phyloP scores from a whole-genome alignment of 2,888 invertebrate genomes.

The Lepidocyrtoides sp. region DNA sequence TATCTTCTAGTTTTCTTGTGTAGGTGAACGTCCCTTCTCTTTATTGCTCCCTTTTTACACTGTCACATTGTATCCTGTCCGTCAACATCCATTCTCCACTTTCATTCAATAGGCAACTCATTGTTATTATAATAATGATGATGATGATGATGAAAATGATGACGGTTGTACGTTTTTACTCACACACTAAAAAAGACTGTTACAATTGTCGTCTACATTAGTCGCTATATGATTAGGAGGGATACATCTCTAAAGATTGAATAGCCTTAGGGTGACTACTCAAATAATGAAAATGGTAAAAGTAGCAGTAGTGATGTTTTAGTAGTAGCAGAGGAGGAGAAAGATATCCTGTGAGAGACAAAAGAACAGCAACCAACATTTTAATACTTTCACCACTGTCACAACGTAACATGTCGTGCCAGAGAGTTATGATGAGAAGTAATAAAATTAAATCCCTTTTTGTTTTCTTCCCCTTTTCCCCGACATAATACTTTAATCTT shows the following conservation, averaged over 20 bases:
- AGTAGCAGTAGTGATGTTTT: neutral
- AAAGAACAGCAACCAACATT: too few species aligned
- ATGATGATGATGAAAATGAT: too few species aligned
- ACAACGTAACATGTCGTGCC: neutral
- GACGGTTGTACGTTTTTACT: neutral
- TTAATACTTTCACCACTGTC: neutral
- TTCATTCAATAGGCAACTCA: neutral
- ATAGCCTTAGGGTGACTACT: neutral
- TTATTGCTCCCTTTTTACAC: neutral
- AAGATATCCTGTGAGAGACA: neutral
- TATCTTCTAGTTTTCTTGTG: neutral
- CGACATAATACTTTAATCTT: slow-evolving; percentile 74
- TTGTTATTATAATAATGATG: neutral
- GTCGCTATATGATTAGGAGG: neutral
- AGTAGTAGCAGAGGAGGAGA: too few species aligned
- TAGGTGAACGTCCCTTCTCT: neutral
- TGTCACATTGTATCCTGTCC: neutral
- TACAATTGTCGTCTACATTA: slow-evolving; percentile 7
- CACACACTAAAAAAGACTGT: slow-evolving; percentile 11
- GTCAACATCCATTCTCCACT: neutral
- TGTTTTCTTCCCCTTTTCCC: slow-evolving; percentile 35
- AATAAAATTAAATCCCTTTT: slow-evolving; percentile 78
- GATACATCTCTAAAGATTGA: too few species aligned
- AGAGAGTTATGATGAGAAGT: slow-evolving; percentile 60
- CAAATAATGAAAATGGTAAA: neutral